Base-by-base conservation (phyloP, 2,797 vertebrate genomes). In the Malurus splendens region DNA sequence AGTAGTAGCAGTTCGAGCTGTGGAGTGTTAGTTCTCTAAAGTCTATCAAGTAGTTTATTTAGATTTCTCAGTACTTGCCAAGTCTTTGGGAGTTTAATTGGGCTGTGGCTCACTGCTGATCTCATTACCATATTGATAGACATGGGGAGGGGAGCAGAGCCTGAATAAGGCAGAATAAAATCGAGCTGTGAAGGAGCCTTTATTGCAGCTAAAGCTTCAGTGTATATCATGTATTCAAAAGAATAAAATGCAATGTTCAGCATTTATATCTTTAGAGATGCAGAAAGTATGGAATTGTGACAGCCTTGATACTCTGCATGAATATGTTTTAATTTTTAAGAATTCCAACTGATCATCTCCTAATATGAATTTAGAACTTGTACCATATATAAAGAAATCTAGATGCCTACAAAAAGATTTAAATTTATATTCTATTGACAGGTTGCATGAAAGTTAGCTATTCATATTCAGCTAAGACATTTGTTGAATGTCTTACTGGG, bases 31-130 rank as follows among this genome's bases (percentile, higher is more conserved):
- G 38, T 81, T 51, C 42, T 87, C 75, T 82, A 23, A 90, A 48
- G 60, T 47, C 67, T 70, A 50, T 61, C 50, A 48, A 82, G 65
- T 80, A 50, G 84, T 91, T 90, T 86, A 41, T 92, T 95, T 86
- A 84, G 70, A 89, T 85, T 90, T 45, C 71, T 48, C 79, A 81
- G 44, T 76, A 27, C 61, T 83, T 91, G 42, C 66, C 24, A 84
- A 82, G 45, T 73, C 66, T 54, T 74, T 8, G 62, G 75, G 55
- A 61, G n/a, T 89, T 80, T 90, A 91, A 86, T 66, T 89, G 82
- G 50, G 28, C 68, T 78, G 41, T 61, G 66, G 41, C 76, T 87
- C 33, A 47, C 55, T 85, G 66, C 28, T 30, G 52, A 22, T 87
- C 87, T 92, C 66, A 90, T 91, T 92, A 81, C 59, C 24, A 9